These are phyloP conservation scores for Corvus moneduloides DNA, from an alignment of 2,113 vertebrate species.

Conservation along the genomic window DNA sequence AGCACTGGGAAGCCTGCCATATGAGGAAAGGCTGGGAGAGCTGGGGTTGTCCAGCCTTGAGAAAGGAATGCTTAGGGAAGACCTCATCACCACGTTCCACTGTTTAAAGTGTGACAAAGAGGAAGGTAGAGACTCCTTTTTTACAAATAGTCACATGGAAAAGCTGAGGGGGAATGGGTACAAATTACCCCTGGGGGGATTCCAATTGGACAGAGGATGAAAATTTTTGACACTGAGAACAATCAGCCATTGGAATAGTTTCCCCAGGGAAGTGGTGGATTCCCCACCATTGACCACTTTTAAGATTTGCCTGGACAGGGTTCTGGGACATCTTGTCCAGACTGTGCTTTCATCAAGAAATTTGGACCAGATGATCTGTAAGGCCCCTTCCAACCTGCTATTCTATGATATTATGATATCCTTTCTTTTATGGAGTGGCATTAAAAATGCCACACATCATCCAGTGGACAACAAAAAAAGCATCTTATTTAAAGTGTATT, in stretches of 20 bases:
- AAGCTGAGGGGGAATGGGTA: not conserved
- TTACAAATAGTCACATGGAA: not conserved
- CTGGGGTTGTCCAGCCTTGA: not conserved
- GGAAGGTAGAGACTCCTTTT: not conserved
- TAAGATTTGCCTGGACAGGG: not conserved
- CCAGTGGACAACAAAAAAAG: not conserved
- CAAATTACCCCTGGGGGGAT: not conserved
- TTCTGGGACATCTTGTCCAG: not conserved
- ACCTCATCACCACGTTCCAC: not conserved
- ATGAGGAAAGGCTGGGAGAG: not conserved
- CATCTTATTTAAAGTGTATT: not conserved
- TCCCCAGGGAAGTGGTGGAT: not conserved
- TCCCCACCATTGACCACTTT: fast-evolving
- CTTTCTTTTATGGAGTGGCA: not conserved
- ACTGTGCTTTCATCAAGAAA: not conserved
- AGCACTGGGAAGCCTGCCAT: not conserved
- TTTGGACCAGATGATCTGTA: not conserved
- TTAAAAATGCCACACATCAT: not conserved
- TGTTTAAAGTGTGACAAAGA: not conserved
- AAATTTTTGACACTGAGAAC: not conserved
- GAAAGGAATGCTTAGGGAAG: not conserved
- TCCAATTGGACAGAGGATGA: not conserved
- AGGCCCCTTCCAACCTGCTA: not conserved
- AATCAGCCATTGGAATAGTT: not conserved
- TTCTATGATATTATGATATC: not conserved